A percentile compares a stretch with the other conserved stretches of the same genome.
These are phyloP conservation scores for Rhingia campestris DNA, from an alignment of 2,888 invertebrate genomes.

Conservation along the genomic window DNA sequence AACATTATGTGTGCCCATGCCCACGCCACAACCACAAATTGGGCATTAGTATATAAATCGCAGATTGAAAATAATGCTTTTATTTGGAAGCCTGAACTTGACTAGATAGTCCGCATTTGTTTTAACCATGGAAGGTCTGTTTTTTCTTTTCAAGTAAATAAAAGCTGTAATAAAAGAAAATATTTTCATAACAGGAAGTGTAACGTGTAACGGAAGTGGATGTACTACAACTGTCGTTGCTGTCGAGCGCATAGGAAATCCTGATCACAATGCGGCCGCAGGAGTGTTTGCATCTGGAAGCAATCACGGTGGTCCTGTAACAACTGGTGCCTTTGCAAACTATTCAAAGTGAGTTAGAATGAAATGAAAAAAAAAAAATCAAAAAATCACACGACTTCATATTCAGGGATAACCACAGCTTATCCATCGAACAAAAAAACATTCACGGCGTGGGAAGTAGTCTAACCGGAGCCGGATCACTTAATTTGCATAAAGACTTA, in stretches of 20 bases:
- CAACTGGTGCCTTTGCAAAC: slow-evolving; percentile 45
- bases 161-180: background rate
- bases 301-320: slow-evolving; percentile 42
- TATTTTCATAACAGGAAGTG: slow-evolving; percentile 4
- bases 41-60: background rate
- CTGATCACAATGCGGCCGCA: slow-evolving; percentile 38
- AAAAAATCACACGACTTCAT: background rate
- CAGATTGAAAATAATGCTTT: background rate
- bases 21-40: background rate
- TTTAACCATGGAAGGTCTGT: slow-evolving; percentile 11
- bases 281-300: slow-evolving; percentile 53
- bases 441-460: slow-evolving; percentile 55
- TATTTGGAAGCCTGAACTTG: background rate
- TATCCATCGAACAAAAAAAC: slow-evolving; percentile 43
- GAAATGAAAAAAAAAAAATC: background rate
- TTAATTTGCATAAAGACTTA: slow-evolving; percentile 50
- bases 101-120: background rate
- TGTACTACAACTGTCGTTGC: slow-evolving; percentile 26
- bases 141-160: background rate
- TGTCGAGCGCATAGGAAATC: slow-evolving; percentile 32
- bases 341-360: slow-evolving; percentile 30
- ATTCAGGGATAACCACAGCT: slow-evolving; percentile 53
- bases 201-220: slow-evolving; percentile 23
- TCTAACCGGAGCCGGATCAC: slow-evolving; percentile 34
- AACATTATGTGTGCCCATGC: background rate